Conservation (phyloP, 2,888 invertebrate genomes). For the Nysson spinosus region DNA sequence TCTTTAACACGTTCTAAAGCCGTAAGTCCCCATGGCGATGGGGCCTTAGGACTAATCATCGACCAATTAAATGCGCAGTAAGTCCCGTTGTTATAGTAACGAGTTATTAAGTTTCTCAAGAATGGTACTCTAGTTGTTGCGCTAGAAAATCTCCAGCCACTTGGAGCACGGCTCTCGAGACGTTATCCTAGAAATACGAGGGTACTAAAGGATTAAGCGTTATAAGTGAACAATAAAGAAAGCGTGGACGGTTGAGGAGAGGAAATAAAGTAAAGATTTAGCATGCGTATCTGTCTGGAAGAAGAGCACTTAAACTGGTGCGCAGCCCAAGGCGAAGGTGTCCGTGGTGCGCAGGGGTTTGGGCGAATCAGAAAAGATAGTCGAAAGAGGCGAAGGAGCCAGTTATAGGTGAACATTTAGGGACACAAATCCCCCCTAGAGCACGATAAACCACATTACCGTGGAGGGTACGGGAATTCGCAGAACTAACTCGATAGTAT, state of each 20-base stretch:
- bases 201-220: no score
- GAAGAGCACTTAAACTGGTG: not conserved
- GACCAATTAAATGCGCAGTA: no score
- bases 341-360: not conserved
- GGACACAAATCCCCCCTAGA: constrained; percentile 31
- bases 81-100: no score
- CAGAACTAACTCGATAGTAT: constrained; percentile 49
- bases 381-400: constrained; percentile 8
- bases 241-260: not conserved
- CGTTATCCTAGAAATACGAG: no score
- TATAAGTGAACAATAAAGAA: no score
- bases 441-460: constrained; percentile 55
- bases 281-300: not conserved
- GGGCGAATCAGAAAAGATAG: not conserved
- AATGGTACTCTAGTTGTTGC: no score
- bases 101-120: no score
- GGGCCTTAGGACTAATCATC: no score
- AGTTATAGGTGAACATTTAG: constrained; percentile 12
- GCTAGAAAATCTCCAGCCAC: no score
- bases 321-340: not conserved
- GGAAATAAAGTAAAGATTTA: not conserved
- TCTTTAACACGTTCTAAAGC: no score
- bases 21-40: no score
- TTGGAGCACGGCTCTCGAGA: no score
- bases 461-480: constrained; percentile 35